These are phyloP conservation scores for Rhagonycha fulva DNA, from an alignment of 2,888 invertebrate species.

Conservation along the genomic window DNA sequence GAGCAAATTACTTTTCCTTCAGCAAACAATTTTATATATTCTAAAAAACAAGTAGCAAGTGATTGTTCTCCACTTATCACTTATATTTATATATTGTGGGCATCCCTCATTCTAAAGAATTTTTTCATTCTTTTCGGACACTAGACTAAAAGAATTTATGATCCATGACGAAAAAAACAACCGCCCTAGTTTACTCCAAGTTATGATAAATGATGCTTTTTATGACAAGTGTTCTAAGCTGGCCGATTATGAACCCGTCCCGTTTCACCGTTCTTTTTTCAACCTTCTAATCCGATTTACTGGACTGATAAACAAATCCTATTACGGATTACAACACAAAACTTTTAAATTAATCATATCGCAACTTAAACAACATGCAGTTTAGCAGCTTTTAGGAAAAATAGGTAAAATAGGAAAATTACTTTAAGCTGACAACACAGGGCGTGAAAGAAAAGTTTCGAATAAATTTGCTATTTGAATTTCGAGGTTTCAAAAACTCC, in stretches of 20 bases:
- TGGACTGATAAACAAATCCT: slow-evolving; percentile 30
- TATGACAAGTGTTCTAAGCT: slow-evolving; percentile 35
- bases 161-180: slow-evolving; percentile 41
- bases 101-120: slow-evolving; percentile 26
- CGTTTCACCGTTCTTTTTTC: slow-evolving; percentile 26
- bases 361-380: not conserved
- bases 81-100: slow-evolving; percentile 32
- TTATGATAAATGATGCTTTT: slow-evolving; percentile 43
- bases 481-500: not conserved
- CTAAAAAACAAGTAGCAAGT: slow-evolving; percentile 29
- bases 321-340: slow-evolving; percentile 21
- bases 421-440: not conserved
- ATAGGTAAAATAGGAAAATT: not conserved
- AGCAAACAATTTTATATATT: slow-evolving; percentile 3
- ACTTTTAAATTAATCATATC: slow-evolving; percentile 29
- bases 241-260: slow-evolving; percentile 22
- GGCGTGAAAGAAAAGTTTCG: not conserved
- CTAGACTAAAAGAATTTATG: slow-evolving; percentile 41
- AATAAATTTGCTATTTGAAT: not conserved
- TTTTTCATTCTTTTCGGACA: slow-evolving; percentile 36
- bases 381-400: not conserved
- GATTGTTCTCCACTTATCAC: slow-evolving; percentile 39
- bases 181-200: slow-evolving; percentile 35
- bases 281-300: slow-evolving; percentile 30
- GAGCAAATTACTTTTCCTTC: slow-evolving; percentile 7